Percentiles rank a stretch among this genome's conserved stretches.
phyloP scores from a whole-genome alignment of 2,797 vertebrate species.

The Acropternis orthonyx region DNA sequence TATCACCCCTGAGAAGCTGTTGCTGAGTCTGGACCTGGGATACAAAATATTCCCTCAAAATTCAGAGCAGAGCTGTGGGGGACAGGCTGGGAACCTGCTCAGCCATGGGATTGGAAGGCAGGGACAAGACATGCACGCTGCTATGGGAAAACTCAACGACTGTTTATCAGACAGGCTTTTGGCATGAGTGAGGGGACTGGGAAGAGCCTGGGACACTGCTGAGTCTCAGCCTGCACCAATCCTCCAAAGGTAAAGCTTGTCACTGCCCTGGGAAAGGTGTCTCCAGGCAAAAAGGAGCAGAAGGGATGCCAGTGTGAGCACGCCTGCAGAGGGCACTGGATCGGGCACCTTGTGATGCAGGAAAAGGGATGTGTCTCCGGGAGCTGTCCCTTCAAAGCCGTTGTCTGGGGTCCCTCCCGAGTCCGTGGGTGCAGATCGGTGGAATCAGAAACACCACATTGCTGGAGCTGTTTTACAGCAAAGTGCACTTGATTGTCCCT shows the following conservation, averaged over 20 bases:
- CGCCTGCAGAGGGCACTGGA: background rate
- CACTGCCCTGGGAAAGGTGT: background rate
- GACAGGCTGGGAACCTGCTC: background rate
- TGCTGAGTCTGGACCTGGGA: background rate
- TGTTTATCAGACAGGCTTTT: background rate
- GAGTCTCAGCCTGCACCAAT: background rate
- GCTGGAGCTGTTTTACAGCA: background rate
- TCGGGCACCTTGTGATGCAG: background rate
- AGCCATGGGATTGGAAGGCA: background rate
- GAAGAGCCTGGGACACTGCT: background rate
- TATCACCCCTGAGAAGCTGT: background rate
- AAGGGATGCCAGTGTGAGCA: background rate
- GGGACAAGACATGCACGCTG: background rate
- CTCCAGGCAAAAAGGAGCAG: background rate
- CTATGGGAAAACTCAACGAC: background rate
- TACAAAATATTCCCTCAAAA: background rate
- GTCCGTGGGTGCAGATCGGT: fast-evolving
- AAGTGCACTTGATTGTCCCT: background rate
- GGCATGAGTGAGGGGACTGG: fast-evolving
- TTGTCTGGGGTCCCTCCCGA: background rate
- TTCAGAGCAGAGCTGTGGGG: background rate
- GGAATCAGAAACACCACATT: background rate
- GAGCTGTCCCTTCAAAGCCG: background rate
- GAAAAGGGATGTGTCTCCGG: background rate
- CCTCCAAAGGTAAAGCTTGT: background rate